phyloP scores from a whole-genome alignment of 1,140 invertebrate species.

The Wasmannia auropunctata region DNA sequence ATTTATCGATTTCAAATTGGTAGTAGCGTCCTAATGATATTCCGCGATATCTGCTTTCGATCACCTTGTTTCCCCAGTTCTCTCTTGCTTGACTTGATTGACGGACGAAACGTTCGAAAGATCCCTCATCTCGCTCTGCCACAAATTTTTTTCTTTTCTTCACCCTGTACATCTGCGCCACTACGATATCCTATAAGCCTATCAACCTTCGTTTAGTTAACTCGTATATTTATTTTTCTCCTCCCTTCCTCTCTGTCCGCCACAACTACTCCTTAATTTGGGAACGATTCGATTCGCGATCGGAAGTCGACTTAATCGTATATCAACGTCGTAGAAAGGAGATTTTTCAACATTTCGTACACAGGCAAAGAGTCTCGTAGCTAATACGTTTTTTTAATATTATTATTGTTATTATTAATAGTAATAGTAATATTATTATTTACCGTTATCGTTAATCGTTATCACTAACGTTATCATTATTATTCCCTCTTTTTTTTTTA shows the following conservation, averaged over 20 bases:
- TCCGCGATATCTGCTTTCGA: slow-evolving; percentile 6
- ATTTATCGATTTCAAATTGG: neutral
- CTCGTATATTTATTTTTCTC: slow-evolving; percentile 17
- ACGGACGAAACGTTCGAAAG: slow-evolving; percentile 67
- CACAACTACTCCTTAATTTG: slow-evolving; percentile 39
- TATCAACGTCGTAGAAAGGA: slow-evolving; percentile 63
- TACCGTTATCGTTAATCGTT: slow-evolving; percentile 57
- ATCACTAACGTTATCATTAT: slow-evolving; percentile 58
- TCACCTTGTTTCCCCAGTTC: too few species aligned
- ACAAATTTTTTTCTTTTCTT: slow-evolving; percentile 41
- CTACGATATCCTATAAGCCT: slow-evolving; percentile 66
- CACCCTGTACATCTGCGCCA: slow-evolving; percentile 69
- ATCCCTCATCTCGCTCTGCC: slow-evolving; percentile 56
- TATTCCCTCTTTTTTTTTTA: slow-evolving; percentile 60
- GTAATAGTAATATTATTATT: slow-evolving; percentile 64
- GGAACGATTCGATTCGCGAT: slow-evolving; percentile 50
- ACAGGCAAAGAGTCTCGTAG: slow-evolving; percentile 64
- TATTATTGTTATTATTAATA: slow-evolving; percentile 64
- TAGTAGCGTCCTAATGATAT: neutral
- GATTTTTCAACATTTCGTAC: slow-evolving; percentile 68
- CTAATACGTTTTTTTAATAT: slow-evolving; percentile 65
- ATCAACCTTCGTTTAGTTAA: slow-evolving; percentile 64
- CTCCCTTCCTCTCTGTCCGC: slow-evolving; percentile 5
- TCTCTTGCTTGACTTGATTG: neutral
- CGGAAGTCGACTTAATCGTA: slow-evolving; percentile 56